phyloP scores from a whole-genome alignment of 2,113 vertebrate genomes.

The Vulpes lagopus region DNA sequence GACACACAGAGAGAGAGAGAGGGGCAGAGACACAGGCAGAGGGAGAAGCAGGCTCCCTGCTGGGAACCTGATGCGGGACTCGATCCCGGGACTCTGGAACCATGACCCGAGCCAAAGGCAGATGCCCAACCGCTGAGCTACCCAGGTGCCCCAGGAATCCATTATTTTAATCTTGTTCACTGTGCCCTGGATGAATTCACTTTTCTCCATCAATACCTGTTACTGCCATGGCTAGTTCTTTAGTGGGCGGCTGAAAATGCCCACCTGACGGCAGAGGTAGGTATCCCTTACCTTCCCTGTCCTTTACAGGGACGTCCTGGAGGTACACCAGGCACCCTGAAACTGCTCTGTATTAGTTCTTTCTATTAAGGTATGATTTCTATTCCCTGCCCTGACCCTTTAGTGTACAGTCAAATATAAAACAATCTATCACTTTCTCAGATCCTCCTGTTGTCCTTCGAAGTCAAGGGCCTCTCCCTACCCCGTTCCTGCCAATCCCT shows the following conservation, averaged over 20 bases:
- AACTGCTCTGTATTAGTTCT: neutral
- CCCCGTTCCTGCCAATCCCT: neutral
- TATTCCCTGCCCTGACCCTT: neutral
- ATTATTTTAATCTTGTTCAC: fast-evolving
- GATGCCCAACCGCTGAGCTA: too few relatives aligned
- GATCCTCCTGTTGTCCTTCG: too few relatives aligned
- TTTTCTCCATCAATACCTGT: neutral
- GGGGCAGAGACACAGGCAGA: too few relatives aligned
- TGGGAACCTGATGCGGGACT: too few relatives aligned
- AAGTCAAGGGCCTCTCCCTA: neutral
- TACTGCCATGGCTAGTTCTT: fast-evolving
- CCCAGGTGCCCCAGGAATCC: too few relatives aligned
- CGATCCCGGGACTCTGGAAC: too few relatives aligned
- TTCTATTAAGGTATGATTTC: neutral
- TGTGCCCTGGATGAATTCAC: fast-evolving
- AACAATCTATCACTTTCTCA: neutral
- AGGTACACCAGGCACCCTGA: neutral
- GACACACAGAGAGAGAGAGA: too few relatives aligned
- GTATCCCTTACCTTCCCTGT: too few relatives aligned
- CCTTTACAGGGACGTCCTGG: neutral
- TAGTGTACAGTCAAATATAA: neutral
- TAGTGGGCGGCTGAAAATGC: too few relatives aligned
- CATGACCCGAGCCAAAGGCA: too few relatives aligned
- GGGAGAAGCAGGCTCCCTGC: too few relatives aligned
- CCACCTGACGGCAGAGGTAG: fast-evolving